A percentile compares a stretch with the other conserved stretches of the same genome.
Conservation (phyloP, 2,797 vertebrate species). For the Florisuga fusca region DNA sequence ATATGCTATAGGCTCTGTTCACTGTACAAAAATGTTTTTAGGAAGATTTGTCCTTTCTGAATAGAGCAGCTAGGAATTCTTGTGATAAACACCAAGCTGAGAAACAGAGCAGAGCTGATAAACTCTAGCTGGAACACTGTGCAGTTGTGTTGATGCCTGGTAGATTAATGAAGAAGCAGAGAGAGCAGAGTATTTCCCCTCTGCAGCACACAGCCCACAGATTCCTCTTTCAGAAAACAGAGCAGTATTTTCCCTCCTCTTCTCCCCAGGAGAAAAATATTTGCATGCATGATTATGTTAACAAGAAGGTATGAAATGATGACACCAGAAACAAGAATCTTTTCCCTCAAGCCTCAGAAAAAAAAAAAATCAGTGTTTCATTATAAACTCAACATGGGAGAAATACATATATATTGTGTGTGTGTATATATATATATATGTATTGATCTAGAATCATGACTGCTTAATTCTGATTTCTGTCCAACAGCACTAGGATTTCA, state of each 20-base stretch:
- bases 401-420: neutral
- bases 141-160: neutral
- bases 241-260: neutral
- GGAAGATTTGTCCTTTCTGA: neutral
- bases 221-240: neutral
- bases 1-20: neutral
- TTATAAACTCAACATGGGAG: neutral
- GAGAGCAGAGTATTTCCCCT: neutral
- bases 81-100: neutral
- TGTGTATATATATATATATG: neutral
- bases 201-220: rapidly evolving
- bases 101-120: neutral
- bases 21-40: neutral
- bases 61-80: neutral
- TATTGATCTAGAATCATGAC: neutral
- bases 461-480: neutral
- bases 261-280: neutral
- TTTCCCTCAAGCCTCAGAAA: neutral
- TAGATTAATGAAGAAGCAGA: neutral
- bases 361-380: neutral
- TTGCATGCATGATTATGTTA: neutral
- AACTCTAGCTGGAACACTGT: neutral
- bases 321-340: neutral
- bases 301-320: neutral
- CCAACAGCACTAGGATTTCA: neutral